phyloP scores from a whole-genome alignment of 2,113 vertebrate species.

The Tetraodon nigroviridis region DNA sequence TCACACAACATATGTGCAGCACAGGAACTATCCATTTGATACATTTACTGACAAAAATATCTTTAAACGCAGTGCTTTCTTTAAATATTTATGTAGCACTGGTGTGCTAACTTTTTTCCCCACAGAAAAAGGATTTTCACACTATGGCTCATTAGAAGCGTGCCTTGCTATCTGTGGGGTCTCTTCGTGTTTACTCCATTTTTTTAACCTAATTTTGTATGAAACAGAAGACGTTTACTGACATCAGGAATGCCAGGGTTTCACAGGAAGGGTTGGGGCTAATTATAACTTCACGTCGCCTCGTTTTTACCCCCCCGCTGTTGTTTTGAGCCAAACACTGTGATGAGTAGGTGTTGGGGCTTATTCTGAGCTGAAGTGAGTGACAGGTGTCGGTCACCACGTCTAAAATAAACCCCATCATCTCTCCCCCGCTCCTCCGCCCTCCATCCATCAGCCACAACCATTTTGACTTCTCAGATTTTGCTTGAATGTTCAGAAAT shows the following conservation, averaged over 20 bases:
- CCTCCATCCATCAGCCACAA: slow-evolving; percentile 25
- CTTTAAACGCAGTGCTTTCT: too few species aligned
- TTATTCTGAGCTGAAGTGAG: slow-evolving; percentile 50
- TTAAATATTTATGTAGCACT: too few species aligned
- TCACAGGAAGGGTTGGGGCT: slow-evolving; percentile 35
- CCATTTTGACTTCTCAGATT: background rate
- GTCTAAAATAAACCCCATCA: slow-evolving; percentile 36
- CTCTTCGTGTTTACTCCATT: background rate
- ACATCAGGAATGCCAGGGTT: slow-evolving; percentile 19
- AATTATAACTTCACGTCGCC: slow-evolving; percentile 28
- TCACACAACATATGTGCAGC: too few species aligned
- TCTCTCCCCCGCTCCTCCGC: slow-evolving; percentile 28
- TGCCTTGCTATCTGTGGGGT: slow-evolving; percentile 4
- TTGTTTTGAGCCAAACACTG: slow-evolving; percentile 42
- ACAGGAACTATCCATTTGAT: too few species aligned
- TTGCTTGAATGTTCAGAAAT: background rate
- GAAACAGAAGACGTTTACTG: slow-evolving; percentile 25
- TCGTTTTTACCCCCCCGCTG: slow-evolving; percentile 1
- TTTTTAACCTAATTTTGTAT: background rate
- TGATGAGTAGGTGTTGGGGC: slow-evolving; percentile 50
- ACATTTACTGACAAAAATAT: too few species aligned
- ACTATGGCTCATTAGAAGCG: too few species aligned
- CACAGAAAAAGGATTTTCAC: too few species aligned
- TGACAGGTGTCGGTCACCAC: slow-evolving; percentile 39
- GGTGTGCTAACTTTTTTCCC: too few species aligned